A percentile compares a stretch with the other conserved stretches of the same genome.
These are phyloP conservation scores for Drosophila quasianomalipes DNA, from an alignment of 2,888 invertebrate species.

Conservation along the genomic window DNA sequence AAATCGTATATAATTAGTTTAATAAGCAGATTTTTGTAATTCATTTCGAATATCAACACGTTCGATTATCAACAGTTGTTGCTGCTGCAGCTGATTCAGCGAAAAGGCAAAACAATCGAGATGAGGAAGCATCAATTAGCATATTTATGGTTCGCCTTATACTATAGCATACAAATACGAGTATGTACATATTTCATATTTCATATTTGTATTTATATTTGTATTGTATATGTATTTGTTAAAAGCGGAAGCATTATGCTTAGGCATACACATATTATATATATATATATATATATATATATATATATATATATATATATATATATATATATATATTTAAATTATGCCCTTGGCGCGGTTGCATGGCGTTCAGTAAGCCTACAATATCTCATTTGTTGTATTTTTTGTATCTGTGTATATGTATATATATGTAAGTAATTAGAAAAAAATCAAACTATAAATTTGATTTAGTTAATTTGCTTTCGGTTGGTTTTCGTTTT, in stretches of 20 bases:
- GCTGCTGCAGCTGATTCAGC: conserved; percentile 41
- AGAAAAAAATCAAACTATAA: conserved; percentile 53
- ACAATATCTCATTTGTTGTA: conserved; percentile 11
- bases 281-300: conserved; percentile 5
- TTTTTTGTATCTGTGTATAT: conserved; percentile 1
- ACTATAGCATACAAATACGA: conserved; percentile 14
- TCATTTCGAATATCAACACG: conserved; percentile 52
- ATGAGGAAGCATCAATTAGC: conserved; percentile 36
- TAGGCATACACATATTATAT: conserved; percentile 13
- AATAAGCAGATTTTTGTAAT: conserved; percentile 31
- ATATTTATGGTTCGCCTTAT: conserved; percentile 20
- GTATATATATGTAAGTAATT: conserved; percentile 18
- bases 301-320: conserved; percentile 8
- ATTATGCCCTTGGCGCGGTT: conserved; percentile 26
- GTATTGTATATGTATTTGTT: conserved; percentile 14
- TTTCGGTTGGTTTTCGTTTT: conserved; percentile 34
- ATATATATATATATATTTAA: conserved; percentile 12
- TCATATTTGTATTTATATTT: conserved; percentile 22
- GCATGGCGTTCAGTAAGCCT: conserved; percentile 22
- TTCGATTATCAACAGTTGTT: conserved; percentile 59
- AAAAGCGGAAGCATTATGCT: conserved; percentile 41
- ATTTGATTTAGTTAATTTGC: conserved; percentile 36
- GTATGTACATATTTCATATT: conserved; percentile 1
- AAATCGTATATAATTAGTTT: conserved; percentile 22
- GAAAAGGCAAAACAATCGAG: conserved; percentile 47